These are phyloP conservation scores for Ernsta delagoae DNA, from an alignment of 2,888 invertebrate genomes.

Conservation along the genomic window DNA sequence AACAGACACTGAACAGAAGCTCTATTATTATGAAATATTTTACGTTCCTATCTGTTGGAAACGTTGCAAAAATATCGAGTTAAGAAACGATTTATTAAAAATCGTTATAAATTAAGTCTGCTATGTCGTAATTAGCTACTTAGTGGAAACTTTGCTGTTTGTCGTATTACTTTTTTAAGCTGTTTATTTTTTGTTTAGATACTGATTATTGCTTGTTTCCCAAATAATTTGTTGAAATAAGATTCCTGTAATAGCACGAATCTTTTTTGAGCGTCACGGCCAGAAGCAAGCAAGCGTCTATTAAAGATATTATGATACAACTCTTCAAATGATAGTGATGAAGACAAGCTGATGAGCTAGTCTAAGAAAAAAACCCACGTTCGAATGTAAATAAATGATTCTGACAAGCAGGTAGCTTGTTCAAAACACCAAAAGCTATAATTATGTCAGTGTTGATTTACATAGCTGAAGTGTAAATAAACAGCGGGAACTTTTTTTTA, in stretches of 20 bases:
- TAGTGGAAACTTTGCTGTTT: too few species aligned
- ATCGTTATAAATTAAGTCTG: too few species aligned
- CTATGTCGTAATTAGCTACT: too few species aligned
- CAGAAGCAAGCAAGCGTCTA: not conserved
- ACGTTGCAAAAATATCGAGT: slow-evolving; percentile 2
- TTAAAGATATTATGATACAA: too few species aligned
- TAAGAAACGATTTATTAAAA: not conserved
- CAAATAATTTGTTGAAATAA: too few species aligned
- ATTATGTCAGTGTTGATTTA: slow-evolving; percentile 16
- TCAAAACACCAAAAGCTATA: slow-evolving; percentile 14
- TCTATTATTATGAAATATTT: slow-evolving; percentile 16
- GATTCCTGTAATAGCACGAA: too few species aligned
- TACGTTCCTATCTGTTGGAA: not conserved
- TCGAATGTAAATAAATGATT: slow-evolving; percentile 9
- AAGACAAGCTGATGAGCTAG: slow-evolving; percentile 1
- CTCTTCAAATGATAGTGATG: not conserved
- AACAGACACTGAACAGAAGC: slow-evolving; percentile 33
- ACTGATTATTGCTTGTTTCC: too few species aligned
- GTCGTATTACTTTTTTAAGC: too few species aligned
- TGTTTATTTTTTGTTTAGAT: too few species aligned
- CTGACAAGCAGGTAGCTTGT: not conserved
- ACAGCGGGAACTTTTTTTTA: not conserved
- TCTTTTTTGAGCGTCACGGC: too few species aligned
- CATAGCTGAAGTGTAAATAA: slow-evolving; percentile 12
- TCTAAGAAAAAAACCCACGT: not conserved